Conservation (phyloP, 2,113 vertebrate genomes). For the Cercopithecus mona region DNA sequence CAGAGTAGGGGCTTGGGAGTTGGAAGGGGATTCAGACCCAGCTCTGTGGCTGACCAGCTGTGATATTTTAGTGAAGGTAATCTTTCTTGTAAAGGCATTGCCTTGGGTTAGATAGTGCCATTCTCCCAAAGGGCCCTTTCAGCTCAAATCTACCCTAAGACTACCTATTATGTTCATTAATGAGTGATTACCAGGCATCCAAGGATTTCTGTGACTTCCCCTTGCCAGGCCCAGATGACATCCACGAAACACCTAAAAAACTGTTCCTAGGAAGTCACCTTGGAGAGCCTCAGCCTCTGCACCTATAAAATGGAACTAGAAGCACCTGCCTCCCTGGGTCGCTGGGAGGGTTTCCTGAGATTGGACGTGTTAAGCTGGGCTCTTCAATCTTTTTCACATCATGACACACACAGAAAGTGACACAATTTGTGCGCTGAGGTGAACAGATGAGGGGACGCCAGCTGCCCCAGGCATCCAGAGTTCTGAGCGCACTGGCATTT, state of each 20-base stretch:
- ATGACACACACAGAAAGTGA: not conserved
- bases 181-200: not conserved
- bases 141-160: not conserved
- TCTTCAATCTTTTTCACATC: not conserved
- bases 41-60: not conserved
- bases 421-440: rapidly evolving
- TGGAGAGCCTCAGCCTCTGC: not conserved
- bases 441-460: not conserved
- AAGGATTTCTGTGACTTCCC: not conserved
- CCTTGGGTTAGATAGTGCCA: not conserved
- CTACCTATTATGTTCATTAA: not conserved
- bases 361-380: not conserved
- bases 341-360: not conserved
- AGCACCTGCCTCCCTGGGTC: not conserved
- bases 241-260: not conserved
- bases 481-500: not conserved
- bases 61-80: rapidly evolving
- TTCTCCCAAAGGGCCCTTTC: not conserved
- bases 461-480: not conserved
- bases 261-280: not conserved
- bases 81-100: not conserved
- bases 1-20: not conserved
- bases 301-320: not conserved
- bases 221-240: rapidly evolving
- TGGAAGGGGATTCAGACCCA: not conserved